Evolutionary conservation across 2,113 vertebrate genomes (phyloP), one percentile per base, ranked within the genome.

Genomic region (Myotis davidii): DNA sequence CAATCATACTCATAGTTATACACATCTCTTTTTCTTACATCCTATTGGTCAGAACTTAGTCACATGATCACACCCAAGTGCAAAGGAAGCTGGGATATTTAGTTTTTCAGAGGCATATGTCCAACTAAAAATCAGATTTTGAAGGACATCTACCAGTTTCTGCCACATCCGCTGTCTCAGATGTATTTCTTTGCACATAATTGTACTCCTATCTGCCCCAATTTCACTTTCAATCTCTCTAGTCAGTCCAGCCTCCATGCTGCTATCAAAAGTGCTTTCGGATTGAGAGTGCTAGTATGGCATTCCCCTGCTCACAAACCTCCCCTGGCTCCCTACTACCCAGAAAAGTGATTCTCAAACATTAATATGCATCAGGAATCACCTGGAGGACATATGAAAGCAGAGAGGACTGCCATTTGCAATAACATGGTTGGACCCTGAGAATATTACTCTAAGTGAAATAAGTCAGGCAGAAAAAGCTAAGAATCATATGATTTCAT

Each of bases 31-130:
- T 45, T 32, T 78, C 72, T 88, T 59, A 73, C 14, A 32, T 32
- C n/a, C 39, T 42, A n/a, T 20, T 73, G 59, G 54, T 59, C 32
- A 81, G 25, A 88, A 67, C 21, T 73, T 37, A 50, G 79, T 74
- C 72, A 65, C 27, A 52, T 50, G n/a, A 39, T 83, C 83, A 91
- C 12, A 85, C 42, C 17, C 69, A 77, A 73, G 39, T 77, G 70
- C 54, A 83, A 59, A 69, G 29, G 83, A 78, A 91, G 61, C 29
- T 93, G 84, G 48, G 10, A 27, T 89, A 76, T 77, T 96, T 56
- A 37, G 7, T 67, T 73, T 90, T 95, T 79, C 42, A 77, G 76
- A 39, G 3, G 23, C 6, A n/a, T 39, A 6, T 56, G 54, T 50
- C n/a, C 54, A 72, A 48, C 20, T 92, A 20, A 81, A 76, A 69